These are phyloP conservation scores for Astur gentilis DNA, from an alignment of 2,113 vertebrate species.

Conservation along the genomic window DNA sequence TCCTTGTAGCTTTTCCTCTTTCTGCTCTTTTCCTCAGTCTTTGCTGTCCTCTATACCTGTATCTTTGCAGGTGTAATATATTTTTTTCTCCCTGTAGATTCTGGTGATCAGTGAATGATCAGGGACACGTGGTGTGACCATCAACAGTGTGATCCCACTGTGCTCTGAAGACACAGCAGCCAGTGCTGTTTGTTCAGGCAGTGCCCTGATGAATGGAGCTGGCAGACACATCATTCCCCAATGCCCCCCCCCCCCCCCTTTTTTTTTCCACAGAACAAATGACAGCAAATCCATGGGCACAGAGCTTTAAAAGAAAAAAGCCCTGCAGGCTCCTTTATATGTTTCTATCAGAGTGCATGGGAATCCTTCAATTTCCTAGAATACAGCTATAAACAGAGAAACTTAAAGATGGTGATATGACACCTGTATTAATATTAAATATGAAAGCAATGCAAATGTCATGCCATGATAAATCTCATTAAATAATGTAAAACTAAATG, in stretches of 20 bases:
- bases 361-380: neutral
- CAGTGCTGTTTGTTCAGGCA: neutral
- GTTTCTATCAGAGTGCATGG: neutral
- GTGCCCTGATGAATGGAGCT: neutral
- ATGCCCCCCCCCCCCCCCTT: neutral
- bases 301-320: neutral
- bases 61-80: neutral
- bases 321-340: neutral
- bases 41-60: neutral
- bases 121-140: neutral
- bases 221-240: neutral
- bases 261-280: neutral
- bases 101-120: neutral
- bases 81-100: neutral
- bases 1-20: neutral
- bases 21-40: neutral
- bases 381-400: neutral
- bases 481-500: neutral
- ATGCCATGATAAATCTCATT: constrained; percentile 37
- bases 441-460: neutral
- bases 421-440: neutral
- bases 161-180: neutral
- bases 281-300: neutral
- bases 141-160: neutral
- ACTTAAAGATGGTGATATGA: neutral